These are phyloP conservation scores for Distichodus sexfasciatus DNA, from an alignment of 2,797 vertebrate species.

Conservation along the genomic window DNA sequence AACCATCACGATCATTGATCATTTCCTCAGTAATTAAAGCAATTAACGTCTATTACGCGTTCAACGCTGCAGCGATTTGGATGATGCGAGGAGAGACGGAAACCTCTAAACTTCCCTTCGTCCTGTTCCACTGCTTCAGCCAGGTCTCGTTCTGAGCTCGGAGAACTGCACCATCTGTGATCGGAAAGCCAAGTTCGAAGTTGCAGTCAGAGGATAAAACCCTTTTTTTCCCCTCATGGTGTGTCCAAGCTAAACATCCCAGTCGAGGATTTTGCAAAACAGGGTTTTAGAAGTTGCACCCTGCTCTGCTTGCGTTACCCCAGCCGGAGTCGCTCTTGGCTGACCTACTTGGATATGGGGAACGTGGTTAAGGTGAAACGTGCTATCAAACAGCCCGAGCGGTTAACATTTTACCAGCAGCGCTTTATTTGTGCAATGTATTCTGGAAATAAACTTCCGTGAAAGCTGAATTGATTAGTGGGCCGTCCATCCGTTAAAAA, in stretches of 20 bases:
- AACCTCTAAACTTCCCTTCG: conserved; percentile 3
- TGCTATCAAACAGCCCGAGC: conserved; percentile 1
- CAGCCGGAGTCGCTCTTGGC: conserved; percentile 32
- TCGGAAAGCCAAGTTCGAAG: conserved; percentile 7
- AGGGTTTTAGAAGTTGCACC: conserved; percentile 16
- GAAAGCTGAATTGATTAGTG: conserved; percentile 11
- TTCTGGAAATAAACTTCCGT: conserved; percentile 21
- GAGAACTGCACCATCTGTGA: background rate
- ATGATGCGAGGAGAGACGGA: background rate
- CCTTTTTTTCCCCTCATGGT: background rate
- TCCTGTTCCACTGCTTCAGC: background rate
- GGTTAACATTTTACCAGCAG: conserved; percentile 16
- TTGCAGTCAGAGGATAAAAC: conserved; percentile 14
- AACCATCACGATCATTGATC: background rate
- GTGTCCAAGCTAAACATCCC: conserved; percentile 39
- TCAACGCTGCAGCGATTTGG: background rate
- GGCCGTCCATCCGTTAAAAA: conserved; percentile 33
- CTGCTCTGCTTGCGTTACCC: conserved; percentile 21
- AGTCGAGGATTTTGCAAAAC: conserved; percentile 16
- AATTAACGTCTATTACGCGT: conserved; percentile 13
- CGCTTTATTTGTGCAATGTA: conserved; percentile 3
- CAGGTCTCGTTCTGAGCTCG: background rate
- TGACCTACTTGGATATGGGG: conserved; percentile 10
- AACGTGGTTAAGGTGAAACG: conserved; percentile 23
- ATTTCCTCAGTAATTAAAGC: background rate